Conservation (phyloP, 2,113 vertebrate species). For the Hippolais icterina region DNA sequence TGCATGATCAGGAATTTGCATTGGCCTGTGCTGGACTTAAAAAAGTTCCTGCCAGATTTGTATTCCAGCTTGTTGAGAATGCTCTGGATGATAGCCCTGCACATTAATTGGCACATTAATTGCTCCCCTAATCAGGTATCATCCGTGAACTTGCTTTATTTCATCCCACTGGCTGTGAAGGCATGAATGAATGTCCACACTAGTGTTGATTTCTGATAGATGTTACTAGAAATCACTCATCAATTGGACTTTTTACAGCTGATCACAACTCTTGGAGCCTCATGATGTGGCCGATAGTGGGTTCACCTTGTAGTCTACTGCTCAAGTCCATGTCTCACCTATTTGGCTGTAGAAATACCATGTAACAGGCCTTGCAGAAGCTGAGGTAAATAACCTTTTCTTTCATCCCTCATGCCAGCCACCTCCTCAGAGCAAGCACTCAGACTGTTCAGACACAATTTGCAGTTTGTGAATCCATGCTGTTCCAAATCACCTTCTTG, state of each 20-base stretch:
- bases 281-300: not conserved
- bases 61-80: not conserved
- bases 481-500: not conserved
- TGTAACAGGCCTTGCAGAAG: not conserved
- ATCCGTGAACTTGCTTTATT: not conserved
- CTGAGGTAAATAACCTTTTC: not conserved
- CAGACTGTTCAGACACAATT: not conserved
- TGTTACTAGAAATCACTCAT: not conserved
- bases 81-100: not conserved
- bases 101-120: not conserved
- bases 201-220: not conserved
- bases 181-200: not conserved
- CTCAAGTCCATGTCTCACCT: not conserved
- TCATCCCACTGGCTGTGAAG: not conserved
- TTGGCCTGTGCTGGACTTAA: not conserved
- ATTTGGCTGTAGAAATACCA: not conserved
- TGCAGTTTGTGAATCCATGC: not conserved
- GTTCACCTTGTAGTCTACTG: not conserved
- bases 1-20: not conserved
- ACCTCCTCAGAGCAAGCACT: not conserved
- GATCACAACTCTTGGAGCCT: not conserved
- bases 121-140: not conserved
- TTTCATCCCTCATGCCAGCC: not conserved
- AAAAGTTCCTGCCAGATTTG: not conserved
- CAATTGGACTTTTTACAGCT: not conserved